Percentiles rank a stretch among this genome's conserved stretches.
Conservation (phyloP, 2,113 vertebrate species). For the Cyanocitta stelleri region DNA sequence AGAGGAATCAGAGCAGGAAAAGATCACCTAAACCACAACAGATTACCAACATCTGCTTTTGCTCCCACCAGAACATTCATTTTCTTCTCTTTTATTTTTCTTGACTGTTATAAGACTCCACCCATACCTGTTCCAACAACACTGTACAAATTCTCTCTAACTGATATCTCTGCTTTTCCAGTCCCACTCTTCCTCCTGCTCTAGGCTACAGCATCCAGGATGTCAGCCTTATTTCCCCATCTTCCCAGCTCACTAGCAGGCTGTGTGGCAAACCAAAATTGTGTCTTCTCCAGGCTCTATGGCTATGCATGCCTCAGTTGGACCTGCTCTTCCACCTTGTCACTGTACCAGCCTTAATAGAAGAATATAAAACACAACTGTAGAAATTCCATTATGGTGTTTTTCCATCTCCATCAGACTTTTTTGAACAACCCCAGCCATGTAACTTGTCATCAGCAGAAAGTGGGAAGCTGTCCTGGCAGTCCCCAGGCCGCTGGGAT, state of each 20-base stretch:
- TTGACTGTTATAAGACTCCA: neutral
- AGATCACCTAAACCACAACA: neutral
- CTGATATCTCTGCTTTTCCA: neutral
- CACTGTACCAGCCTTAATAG: neutral
- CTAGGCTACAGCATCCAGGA: neutral
- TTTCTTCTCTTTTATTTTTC: neutral
- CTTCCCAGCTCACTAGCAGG: neutral
- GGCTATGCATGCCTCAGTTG: accelerated
- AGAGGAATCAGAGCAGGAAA: neutral
- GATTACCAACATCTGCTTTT: neutral
- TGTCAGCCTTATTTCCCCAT: neutral
- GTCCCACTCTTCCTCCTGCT: neutral
- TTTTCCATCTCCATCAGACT: neutral
- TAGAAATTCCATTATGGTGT: neutral
- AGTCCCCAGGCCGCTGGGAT: neutral
- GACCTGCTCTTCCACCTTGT: neutral
- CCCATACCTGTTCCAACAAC: neutral
- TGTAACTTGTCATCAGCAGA: neutral
- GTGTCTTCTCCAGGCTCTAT: neutral
- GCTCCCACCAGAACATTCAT: neutral
- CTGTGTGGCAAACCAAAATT: neutral
- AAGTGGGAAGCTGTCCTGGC: neutral
- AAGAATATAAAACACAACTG: neutral
- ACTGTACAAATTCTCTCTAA: neutral
- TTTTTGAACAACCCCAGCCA: neutral